Evolutionary conservation across 1,140 invertebrate genomes (phyloP), one percentile per base, ranked within the genome.

Genomic region (Mizuhopecten yessoensis): DNA sequence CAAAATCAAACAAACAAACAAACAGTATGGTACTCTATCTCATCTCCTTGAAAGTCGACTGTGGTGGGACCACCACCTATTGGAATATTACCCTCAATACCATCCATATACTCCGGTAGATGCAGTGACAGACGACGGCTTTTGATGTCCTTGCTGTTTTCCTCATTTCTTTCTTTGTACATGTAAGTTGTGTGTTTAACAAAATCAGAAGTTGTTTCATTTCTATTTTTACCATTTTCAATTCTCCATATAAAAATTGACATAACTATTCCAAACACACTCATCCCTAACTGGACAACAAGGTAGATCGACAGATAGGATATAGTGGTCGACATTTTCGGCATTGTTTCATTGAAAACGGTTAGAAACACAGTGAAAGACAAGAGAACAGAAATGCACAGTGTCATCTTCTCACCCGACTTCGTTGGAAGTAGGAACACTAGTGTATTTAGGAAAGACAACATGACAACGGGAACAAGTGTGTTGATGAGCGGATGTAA

Each of bases 321-420:
- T n/a, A n/a, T n/a, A n/a, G n/a, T n/a, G n/a, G 39, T 49, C 0
- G 88, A 89, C 45, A 89, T 23, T 33, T 89, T 89, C 33, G 88
- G 36, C 88, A 89, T n/a, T 9, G 88, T 34, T 5, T 89, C 88
- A 49, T 89, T 45, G 23, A 89, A 29, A 11, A 57, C 7, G 7
- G 17, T 57, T 57, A 57, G 20, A 57, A 57, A 57, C 15, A 57
- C 45, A 11, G 45, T 57, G 39, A 34, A 42, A 17, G 88, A 89
- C 88, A 89, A 33, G 1, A 89, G 23, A 39, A 89, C 39, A 0
- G 88, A 45, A 20, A 89, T 57, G 17, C 23, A 89, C 23, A 89
- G 88, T 42, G 88, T 89, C 29, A 89, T 89, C 29, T 89, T 89
- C 39, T 89, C 88, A n/a, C 39, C 88, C 11, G 36, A 45, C 9